These are phyloP conservation scores for Xenops minutus DNA, from an alignment of 2,797 vertebrate species.

Conservation along the genomic window DNA sequence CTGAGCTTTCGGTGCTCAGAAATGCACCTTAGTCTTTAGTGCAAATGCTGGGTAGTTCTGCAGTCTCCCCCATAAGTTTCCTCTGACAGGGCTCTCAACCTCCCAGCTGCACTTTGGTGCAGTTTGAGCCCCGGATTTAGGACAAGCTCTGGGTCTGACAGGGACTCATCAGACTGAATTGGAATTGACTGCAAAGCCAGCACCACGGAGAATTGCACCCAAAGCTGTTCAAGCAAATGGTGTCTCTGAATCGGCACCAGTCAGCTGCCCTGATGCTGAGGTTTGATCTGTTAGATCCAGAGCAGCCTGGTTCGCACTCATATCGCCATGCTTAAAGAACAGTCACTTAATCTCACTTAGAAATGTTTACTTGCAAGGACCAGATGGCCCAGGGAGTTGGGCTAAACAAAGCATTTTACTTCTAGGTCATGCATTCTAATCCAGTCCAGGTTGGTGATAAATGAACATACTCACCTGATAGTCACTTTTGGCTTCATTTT, in stretches of 20 bases:
- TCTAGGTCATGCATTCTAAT: constrained; percentile 52
- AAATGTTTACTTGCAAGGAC: constrained; percentile 52
- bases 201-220: background rate
- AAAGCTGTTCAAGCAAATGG: background rate
- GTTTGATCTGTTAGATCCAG: constrained; percentile 32
- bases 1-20: background rate
- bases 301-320: constrained; percentile 40
- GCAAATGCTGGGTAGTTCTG: background rate
- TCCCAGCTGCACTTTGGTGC: background rate
- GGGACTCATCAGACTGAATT: background rate
- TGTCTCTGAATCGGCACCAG: background rate
- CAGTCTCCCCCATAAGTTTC: background rate
- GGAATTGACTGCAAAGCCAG: background rate
- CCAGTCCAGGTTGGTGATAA: constrained; percentile 43
- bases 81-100: background rate
- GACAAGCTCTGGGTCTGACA: background rate
- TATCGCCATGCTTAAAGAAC: constrained; percentile 34
- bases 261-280: background rate
- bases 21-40: background rate
- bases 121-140: background rate
- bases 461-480: constrained; percentile 44
- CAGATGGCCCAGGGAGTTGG: constrained; percentile 41
- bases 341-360: constrained; percentile 55
- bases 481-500: constrained; percentile 18
- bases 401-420: constrained; percentile 61